Conservation (phyloP, 2,113 vertebrate species). For the Vicugna pacos region DNA sequence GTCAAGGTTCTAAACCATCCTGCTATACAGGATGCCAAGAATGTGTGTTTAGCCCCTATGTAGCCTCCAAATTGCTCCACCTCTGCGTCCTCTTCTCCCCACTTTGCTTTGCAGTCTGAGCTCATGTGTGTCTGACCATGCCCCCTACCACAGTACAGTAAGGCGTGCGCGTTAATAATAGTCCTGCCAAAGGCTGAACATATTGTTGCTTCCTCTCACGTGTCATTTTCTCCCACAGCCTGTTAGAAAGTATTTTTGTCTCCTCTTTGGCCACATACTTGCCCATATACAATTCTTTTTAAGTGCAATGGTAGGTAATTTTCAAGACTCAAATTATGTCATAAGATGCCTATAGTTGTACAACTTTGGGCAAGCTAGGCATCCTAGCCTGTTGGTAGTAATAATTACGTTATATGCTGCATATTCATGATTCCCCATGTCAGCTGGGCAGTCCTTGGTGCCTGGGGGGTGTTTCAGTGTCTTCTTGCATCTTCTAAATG, state of each 20-base stretch:
- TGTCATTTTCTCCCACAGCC: background rate
- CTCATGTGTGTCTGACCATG: background rate
- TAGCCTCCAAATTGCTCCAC: background rate
- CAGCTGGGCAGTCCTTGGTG: background rate
- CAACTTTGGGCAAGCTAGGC: background rate
- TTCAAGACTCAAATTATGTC: background rate
- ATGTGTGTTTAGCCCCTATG: background rate
- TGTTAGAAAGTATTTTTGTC: background rate
- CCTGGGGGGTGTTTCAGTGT: background rate
- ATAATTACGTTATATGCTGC: no score
- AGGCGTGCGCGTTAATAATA: background rate
- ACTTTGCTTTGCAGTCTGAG: background rate
- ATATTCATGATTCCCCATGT: background rate
- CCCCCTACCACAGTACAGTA: background rate
- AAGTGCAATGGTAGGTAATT: slow-evolving; percentile 1
- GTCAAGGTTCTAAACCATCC: background rate
- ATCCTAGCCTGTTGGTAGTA: background rate
- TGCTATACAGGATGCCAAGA: background rate
- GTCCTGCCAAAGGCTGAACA: background rate
- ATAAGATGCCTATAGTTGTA: background rate
- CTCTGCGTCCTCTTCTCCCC: background rate
- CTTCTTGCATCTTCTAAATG: background rate
- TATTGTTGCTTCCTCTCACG: background rate
- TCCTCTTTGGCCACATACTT: background rate
- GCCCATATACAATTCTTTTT: background rate